phyloP scores from a whole-genome alignment of 2,797 vertebrate genomes.

The Urosaurus nigricauda region DNA sequence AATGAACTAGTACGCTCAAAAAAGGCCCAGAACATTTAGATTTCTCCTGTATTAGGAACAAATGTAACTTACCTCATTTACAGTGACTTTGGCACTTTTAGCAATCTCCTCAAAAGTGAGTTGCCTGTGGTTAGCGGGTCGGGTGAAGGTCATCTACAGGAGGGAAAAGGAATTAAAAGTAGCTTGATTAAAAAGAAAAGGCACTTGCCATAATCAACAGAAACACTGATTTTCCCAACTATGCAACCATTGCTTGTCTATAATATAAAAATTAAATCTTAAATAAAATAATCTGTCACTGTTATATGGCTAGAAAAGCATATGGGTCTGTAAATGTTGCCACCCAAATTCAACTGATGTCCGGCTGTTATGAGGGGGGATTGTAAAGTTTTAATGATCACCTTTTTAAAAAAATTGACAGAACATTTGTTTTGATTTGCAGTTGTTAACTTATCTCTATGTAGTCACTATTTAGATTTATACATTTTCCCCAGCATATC shows the following conservation, averaged over 20 bases:
- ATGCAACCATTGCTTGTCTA: no score
- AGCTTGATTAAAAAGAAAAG: accelerated
- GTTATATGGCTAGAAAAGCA: neutral
- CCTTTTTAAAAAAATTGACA: no score
- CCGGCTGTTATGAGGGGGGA: neutral
- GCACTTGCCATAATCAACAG: neutral
- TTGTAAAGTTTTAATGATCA: no score
- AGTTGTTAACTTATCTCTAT: no score
- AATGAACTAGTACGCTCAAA: neutral
- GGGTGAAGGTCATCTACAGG: slow-evolving; percentile 96
- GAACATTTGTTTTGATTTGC: no score
- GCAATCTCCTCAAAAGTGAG: slow-evolving; percentile 96
- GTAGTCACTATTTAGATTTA: no score
- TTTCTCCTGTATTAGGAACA: neutral
- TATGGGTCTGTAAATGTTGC: neutral
- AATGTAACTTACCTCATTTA: slow-evolving; percentile 87
- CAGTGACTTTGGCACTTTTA: slow-evolving; percentile 91
- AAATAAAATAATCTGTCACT: neutral
- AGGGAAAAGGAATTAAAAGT: neutral
- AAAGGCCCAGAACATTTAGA: neutral
- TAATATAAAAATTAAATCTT: neutral
- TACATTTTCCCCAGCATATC: no score
- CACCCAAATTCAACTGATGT: neutral
- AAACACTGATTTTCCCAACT: neutral
- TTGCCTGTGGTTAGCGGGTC: slow-evolving; percentile 95